Base-by-base conservation (phyloP, 2,797 vertebrate species). In the Alauda arvensis region DNA sequence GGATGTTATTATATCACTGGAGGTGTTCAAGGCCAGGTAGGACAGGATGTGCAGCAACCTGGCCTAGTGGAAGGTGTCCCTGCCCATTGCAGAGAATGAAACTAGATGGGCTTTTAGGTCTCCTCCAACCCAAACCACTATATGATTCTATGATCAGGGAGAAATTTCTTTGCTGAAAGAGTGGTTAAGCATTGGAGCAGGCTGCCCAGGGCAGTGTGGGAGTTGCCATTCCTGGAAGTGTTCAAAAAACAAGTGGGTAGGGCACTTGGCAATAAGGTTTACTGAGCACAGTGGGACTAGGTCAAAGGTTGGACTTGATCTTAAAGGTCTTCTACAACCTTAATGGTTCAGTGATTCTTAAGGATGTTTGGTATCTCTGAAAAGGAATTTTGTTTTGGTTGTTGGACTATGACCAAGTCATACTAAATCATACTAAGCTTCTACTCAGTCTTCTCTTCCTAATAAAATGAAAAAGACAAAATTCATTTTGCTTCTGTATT, bases 401-500 rank as follows among this genome's bases (percentile, higher is more conserved):
- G 51, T 53, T 89, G 78, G 49, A 51, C 59, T 12, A 4, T 39
- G 60, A 55, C 56, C 56, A 77, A 42, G n/a, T n/a, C n/a, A n/a
- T n/a, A n/a, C n/a, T 33, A 76, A 79, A 39, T 83, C 77, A n/a
- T 15, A 20, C n/a, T 60, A 34, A 67, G 45, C 74, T 87, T 76
- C 77, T 63, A 37, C 29, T 89, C 28, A 2, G 46, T 63, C 72
- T 78, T 60, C 45, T 59, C 66, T 59, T 39, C 10, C 25, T 93
- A 84, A 89, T 88, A 42, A 86, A 87, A 79, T 83, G 63, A 18
- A 85, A 82, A 84, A 70, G 42, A 31, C 29, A 77, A 40, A 71
- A 77, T 66, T 53, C 46, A 83, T 92, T 86, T 71, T 88, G 26
- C 56, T 72, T 71, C 63, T 62, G 14, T 68, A 39, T 75, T 86